phyloP scores from a whole-genome alignment of 2,113 vertebrate species.

The Engraulis encrasicolus region DNA sequence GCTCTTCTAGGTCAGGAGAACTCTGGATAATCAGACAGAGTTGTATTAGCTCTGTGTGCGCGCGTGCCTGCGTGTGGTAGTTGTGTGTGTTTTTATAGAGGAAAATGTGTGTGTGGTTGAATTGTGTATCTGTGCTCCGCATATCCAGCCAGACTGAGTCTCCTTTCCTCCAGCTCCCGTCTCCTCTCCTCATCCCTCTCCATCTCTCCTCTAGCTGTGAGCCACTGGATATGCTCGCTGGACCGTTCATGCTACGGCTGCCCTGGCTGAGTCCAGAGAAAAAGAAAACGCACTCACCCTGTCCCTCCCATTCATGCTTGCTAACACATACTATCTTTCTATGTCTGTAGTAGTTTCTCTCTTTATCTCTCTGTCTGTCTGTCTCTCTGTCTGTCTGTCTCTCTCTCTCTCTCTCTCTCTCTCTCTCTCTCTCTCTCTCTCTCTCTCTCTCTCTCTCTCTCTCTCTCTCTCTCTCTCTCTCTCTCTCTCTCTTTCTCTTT shows the following conservation, averaged over 20 bases:
- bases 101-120: background rate
- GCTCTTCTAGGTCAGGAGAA: background rate
- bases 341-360: too few species aligned
- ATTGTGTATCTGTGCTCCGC: background rate
- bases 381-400: background rate
- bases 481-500: background rate
- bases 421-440: background rate
- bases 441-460: too few species aligned
- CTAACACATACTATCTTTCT: too few species aligned
- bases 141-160: background rate
- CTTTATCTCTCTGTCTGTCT: background rate
- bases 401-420: background rate
- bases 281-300: too few species aligned
- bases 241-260: background rate
- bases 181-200: too few species aligned
- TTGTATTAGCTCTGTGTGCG: background rate
- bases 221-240: conserved; percentile 17
- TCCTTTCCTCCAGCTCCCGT: background rate
- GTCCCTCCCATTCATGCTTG: too few species aligned
- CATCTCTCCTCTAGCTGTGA: background rate
- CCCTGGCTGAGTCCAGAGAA: background rate
- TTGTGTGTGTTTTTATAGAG: background rate
- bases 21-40: background rate
- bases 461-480: conserved; percentile 6
- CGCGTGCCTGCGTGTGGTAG: background rate